Evolutionary conservation across 2,113 vertebrate species (phyloP).

Genomic region (Apeltes quadracus): DNA sequence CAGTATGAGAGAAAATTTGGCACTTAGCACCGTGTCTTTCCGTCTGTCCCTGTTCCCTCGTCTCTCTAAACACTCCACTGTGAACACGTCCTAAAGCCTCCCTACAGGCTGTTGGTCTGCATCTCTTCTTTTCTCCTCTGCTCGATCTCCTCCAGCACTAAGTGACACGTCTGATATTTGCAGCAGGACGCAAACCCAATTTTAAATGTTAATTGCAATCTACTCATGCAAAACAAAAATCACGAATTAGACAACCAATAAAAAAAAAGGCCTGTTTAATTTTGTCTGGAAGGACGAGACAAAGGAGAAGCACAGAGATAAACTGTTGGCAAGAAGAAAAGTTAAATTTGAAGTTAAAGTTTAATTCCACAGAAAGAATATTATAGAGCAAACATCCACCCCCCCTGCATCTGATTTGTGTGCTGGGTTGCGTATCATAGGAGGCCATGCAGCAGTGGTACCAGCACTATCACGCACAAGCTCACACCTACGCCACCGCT

Average conservation of each 20-base stretch:
- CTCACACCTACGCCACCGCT: slow-evolving; percentile 74
- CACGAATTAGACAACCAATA: slow-evolving; percentile 63
- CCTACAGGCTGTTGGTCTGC: slow-evolving; percentile 47
- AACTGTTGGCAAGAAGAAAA: slow-evolving; percentile 32
- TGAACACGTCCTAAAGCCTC: slow-evolving; percentile 36
- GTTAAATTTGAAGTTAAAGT: too few relatives aligned
- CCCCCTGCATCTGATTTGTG: slow-evolving; percentile 21
- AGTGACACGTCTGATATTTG: slow-evolving; percentile 64
- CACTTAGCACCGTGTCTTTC: slow-evolving; percentile 49
- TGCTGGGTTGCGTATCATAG: slow-evolving; percentile 54
- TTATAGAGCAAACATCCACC: slow-evolving; percentile 5
- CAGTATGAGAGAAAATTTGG: slow-evolving; percentile 57
- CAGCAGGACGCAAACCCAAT: slow-evolving; percentile 41
- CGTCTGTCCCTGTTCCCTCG: slow-evolving; percentile 64
- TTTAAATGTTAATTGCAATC: slow-evolving; percentile 70
- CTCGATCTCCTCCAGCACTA: slow-evolving; percentile 34
- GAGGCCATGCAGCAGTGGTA: slow-evolving; percentile 86
- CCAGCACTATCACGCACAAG: slow-evolving; percentile 83
- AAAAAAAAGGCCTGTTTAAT: slow-evolving; percentile 53
- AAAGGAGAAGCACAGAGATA: slow-evolving; percentile 8
- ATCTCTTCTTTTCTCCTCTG: slow-evolving; percentile 7
- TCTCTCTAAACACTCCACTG: slow-evolving; percentile 45
- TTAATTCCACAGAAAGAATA: slow-evolving; percentile 20
- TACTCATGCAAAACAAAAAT: slow-evolving; percentile 61
- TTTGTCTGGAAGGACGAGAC: slow-evolving; percentile 52